A percentile compares a stretch with the other conserved stretches of the same genome.
Evolutionary conservation across 2,888 invertebrate genomes (phyloP).

Genomic region (Bruchidius siliquastri): DNA sequence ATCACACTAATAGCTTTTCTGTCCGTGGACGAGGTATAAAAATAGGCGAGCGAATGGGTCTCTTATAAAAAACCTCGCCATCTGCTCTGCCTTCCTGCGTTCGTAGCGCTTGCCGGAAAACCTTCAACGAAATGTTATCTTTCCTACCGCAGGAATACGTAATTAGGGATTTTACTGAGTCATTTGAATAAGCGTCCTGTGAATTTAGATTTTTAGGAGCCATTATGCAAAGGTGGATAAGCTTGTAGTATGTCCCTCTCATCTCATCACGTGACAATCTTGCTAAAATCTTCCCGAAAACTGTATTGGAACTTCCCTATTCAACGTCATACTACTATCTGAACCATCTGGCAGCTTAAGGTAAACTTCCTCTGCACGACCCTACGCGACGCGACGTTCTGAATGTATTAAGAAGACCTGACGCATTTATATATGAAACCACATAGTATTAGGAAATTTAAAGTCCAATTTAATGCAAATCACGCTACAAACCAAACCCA

Average conservation of each 20-base stretch:
- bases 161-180: conserved; percentile 1
- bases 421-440: no score
- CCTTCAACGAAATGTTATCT: background rate
- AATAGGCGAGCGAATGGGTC: background rate
- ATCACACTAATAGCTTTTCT: no score
- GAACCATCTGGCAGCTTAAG: conserved; percentile 6
- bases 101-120: background rate
- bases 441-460: no score
- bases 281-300: conserved; percentile 26
- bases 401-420: conserved; percentile 5
- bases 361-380: no score
- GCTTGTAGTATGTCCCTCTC: conserved; percentile 23
- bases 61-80: background rate
- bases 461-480: no score
- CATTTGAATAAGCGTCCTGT: conserved; percentile 36
- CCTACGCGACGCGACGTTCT: background rate
- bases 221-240: conserved; percentile 34
- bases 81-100: background rate
- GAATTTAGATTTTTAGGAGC: conserved; percentile 39
- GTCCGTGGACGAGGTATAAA: background rate
- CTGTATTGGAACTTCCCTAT: conserved; percentile 20
- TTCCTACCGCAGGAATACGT: background rate
- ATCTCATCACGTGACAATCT: conserved; percentile 28
- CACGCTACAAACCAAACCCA: no score
- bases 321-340: conserved; percentile 7